phyloP scores from a whole-genome alignment of 2,888 invertebrate species.

The Polia nebulosa region DNA sequence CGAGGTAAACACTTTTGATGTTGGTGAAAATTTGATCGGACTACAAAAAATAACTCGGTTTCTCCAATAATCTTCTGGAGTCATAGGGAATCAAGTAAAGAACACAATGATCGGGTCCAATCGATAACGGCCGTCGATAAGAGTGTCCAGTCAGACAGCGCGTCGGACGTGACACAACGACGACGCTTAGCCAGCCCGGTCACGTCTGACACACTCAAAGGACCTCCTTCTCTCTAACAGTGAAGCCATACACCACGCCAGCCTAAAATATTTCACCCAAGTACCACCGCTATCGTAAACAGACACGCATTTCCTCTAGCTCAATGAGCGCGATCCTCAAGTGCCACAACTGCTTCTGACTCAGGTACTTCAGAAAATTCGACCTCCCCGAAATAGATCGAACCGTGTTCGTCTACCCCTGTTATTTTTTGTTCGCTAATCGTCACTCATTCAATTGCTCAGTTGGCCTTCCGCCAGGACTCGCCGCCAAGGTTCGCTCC shows the following conservation, averaged over 20 bases:
- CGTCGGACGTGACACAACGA: conserved; percentile 67
- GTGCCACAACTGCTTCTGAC: conserved; percentile 80
- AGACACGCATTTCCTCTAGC: conserved; percentile 84
- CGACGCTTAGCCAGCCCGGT: conserved; percentile 76
- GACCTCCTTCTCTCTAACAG: conserved; percentile 76
- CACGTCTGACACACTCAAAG: conserved; percentile 86
- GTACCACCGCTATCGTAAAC: conserved; percentile 75
- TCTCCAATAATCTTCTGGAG: too few species aligned
- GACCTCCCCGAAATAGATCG: conserved; percentile 87
- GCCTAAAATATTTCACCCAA: conserved; percentile 71
- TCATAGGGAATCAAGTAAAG: conserved; percentile 16
- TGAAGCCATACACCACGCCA: conserved; percentile 58
- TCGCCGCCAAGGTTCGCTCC: conserved; percentile 81
- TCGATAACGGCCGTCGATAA: conserved; percentile 55
- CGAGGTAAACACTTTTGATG: not conserved
- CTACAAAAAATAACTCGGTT: too few species aligned
- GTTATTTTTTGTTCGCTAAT: conserved; percentile 83
- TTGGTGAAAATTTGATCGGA: too few species aligned
- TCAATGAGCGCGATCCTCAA: conserved; percentile 83
- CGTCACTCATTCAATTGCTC: conserved; percentile 89
- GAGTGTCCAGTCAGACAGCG: conserved; percentile 61
- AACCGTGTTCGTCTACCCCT: conserved; percentile 85
- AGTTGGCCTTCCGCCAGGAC: conserved; percentile 88
- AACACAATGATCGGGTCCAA: conserved; percentile 31
- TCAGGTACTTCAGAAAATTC: conserved; percentile 86